Conservation (phyloP, 2,888 invertebrate genomes). For the Pedicia rivosa region DNA sequence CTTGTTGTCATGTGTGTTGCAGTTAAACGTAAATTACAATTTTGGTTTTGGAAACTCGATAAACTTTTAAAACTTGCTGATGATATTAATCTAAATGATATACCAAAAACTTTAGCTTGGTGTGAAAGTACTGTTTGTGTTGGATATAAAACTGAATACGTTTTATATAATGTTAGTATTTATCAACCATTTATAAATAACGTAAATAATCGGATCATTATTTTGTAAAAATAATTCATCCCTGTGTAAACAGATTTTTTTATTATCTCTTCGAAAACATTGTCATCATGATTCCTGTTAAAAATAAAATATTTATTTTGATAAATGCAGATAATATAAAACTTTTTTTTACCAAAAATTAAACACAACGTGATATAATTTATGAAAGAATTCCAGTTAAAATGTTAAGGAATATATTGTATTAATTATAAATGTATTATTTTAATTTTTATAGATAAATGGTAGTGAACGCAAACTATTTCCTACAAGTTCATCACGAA, state of each 20-base stretch:
- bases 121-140: conserved; percentile 72
- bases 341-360: not conserved
- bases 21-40: conserved; percentile 66
- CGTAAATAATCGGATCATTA: conserved; percentile 13
- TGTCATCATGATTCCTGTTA: too few species aligned
- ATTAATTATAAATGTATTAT: too few species aligned
- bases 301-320: too few species aligned
- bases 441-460: too few species aligned
- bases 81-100: conserved; percentile 63
- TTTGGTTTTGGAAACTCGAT: conserved; percentile 80
- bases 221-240: too few species aligned
- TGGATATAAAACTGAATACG: conserved; percentile 73
- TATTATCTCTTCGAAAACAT: too few species aligned
- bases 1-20: conserved; percentile 78
- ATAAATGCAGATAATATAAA: too few species aligned
- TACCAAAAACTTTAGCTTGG: conserved; percentile 69
- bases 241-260: too few species aligned
- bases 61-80: conserved; percentile 55
- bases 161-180: conserved; percentile 49
- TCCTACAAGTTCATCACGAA: conserved; percentile 62
- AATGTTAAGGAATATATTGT: too few species aligned
- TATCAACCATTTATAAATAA: not conserved
- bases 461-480: conserved; percentile 68
- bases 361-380: too few species aligned
- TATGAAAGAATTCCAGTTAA: too few species aligned